Evolutionary conservation across 1,140 invertebrate species (phyloP).

Genomic region (Rhyacophila brunnea): DNA sequence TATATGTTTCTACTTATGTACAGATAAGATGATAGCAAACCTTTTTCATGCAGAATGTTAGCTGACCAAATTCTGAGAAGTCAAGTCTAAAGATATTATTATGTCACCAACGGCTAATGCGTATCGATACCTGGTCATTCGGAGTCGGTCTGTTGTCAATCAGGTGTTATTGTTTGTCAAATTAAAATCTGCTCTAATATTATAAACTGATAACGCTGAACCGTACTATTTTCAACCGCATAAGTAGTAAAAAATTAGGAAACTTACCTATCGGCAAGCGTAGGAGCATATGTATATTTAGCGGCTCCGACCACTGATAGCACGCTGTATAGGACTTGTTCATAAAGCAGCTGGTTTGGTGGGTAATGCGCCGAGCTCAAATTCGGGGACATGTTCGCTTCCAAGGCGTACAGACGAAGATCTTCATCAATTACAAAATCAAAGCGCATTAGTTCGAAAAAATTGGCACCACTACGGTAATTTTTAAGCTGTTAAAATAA

Average conservation of each 20-base stretch:
- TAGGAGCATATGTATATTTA: conserved; percentile 47
- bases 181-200: neutral
- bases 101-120: too few species aligned
- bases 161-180: neutral
- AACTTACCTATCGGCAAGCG: conserved; percentile 46
- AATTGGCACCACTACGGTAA: conserved; percentile 67
- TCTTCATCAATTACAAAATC: conserved; percentile 91
- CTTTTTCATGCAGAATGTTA: too few species aligned
- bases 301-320: conserved; percentile 80
- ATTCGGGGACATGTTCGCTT: conserved; percentile 98
- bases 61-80: too few species aligned
- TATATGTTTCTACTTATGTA: too few species aligned
- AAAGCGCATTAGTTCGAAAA: conserved; percentile 93
- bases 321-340: conserved; percentile 88
- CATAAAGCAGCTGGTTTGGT: conserved; percentile 84
- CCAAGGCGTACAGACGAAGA: conserved; percentile 85
- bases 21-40: too few species aligned
- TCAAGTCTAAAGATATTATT: too few species aligned
- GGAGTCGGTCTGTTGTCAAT: too few species aligned
- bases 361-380: conserved; percentile 90
- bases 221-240: neutral
- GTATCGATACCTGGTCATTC: too few species aligned
- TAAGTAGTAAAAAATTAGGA: conserved; percentile 12
- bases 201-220: neutral
- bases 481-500: conserved; percentile 41